A percentile compares a stretch with the other conserved stretches of the same genome.
These are phyloP conservation scores for Camponotus vicinus DNA, from an alignment of 1,140 invertebrate species.

Conservation along the genomic window DNA sequence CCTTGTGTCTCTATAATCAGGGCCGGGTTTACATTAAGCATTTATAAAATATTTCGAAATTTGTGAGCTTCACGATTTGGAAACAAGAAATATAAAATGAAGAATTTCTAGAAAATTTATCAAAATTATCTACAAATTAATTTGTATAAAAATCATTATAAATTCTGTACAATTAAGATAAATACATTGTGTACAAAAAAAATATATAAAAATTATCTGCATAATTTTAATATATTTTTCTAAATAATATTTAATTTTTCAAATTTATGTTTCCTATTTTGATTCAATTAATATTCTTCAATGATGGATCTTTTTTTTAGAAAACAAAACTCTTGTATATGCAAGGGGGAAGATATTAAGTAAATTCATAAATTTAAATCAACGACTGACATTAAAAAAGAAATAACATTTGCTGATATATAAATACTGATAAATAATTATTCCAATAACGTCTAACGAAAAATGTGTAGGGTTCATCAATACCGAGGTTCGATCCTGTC, in stretches of 20 bases:
- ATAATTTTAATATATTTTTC: not conserved
- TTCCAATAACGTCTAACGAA: not conserved
- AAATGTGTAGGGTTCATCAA: not conserved
- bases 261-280: not conserved
- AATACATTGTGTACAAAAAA: not conserved
- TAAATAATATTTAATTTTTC: not conserved
- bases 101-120: not conserved
- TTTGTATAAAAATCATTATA: not conserved
- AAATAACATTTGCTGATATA: no score
- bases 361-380: no score
- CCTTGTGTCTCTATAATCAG: slow-evolving; percentile 22
- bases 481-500: slow-evolving; percentile 16
- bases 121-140: no score
- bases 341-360: no score
- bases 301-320: not conserved
- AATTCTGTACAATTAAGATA: not conserved
- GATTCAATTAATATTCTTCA: not conserved
- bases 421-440: not conserved
- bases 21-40: not conserved
- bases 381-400: no score
- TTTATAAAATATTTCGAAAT: not conserved
- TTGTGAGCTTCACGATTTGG: no score
- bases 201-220: not conserved
- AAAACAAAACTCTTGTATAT: not conserved
- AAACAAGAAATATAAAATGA: not conserved